Conservation (phyloP, 2,113 vertebrate genomes). For the Clarias magur region DNA sequence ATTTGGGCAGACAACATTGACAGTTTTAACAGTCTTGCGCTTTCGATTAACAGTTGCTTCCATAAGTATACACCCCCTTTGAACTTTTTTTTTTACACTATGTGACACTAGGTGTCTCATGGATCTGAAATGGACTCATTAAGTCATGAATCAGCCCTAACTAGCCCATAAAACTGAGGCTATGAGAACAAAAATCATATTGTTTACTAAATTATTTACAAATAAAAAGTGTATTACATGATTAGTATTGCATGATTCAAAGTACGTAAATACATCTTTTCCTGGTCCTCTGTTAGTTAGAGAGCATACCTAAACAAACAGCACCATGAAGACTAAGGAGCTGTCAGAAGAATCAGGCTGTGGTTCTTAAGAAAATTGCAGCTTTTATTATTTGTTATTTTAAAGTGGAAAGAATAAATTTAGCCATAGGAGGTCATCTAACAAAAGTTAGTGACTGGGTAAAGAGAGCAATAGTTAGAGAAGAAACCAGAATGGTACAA, state of each 20-base stretch:
- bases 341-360: not conserved
- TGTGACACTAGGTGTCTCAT: no score
- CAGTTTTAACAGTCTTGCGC: not conserved
- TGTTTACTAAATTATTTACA: not conserved
- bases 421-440: no score
- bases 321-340: not conserved
- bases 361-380: not conserved
- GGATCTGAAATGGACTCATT: not conserved
- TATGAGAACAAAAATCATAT: not conserved
- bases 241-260: not conserved
- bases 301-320: not conserved
- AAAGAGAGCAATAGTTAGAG: no score
- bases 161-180: not conserved
- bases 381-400: not conserved
- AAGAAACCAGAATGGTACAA: not conserved
- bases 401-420: not conserved
- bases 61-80: not conserved
- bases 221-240: not conserved
- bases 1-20: no score
- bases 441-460: no score
- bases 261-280: not conserved
- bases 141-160: not conserved
- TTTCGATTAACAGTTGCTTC: not conserved
- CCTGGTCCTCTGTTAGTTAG: not conserved
- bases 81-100: not conserved